phyloP scores from a whole-genome alignment of 2,113 vertebrate species.

The Carlito syrichta region DNA sequence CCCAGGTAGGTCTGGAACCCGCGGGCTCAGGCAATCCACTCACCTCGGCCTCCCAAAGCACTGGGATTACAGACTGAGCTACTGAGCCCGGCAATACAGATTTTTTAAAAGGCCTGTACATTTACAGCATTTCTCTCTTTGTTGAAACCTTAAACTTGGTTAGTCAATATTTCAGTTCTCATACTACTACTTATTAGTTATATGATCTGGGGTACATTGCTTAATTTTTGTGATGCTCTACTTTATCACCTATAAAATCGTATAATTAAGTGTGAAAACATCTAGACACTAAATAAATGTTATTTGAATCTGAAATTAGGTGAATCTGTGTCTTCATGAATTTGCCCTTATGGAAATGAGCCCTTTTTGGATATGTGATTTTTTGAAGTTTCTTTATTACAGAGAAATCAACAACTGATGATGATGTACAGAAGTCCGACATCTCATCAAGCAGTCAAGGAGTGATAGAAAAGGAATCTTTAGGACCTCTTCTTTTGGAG shows the following conservation, averaged over 20 bases:
- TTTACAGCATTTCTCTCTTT: background rate
- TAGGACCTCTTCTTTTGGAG: conserved; percentile 90
- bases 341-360: background rate
- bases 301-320: background rate
- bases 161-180: background rate
- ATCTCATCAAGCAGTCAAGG: conserved; percentile 97
- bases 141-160: background rate
- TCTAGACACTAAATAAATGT: background rate
- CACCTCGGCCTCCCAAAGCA: no score
- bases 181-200: background rate
- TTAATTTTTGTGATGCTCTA: conserved; percentile 20
- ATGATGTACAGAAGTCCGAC: conserved; percentile 96
- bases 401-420: conserved; percentile 90
- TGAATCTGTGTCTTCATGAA: background rate
- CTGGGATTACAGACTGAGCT: no score
- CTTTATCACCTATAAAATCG: background rate
- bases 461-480: conserved; percentile 93
- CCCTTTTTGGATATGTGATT: conserved; percentile 16
- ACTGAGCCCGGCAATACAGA: no score
- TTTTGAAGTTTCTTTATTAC: conserved; percentile 49
- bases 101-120: background rate
- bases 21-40: no score
- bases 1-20: no score
- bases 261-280: background rate
- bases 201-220: background rate